phyloP scores from a whole-genome alignment of 2,888 invertebrate species.

The Molorchus minor region DNA sequence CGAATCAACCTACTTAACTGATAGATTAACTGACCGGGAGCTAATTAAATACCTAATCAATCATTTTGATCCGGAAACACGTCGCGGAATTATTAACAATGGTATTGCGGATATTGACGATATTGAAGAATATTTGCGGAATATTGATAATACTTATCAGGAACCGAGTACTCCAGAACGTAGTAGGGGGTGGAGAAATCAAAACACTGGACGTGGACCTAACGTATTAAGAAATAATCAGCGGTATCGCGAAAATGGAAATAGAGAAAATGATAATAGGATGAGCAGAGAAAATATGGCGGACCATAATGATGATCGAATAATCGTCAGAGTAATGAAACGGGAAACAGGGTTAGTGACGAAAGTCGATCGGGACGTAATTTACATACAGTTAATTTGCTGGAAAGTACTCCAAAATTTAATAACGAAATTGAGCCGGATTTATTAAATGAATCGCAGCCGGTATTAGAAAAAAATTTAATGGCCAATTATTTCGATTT shows the following conservation, averaged over 20 bases:
- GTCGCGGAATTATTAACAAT: not conserved
- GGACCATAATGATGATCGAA: not conserved
- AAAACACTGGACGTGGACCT: not conserved
- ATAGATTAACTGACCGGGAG: not conserved
- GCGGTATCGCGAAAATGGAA: no score
- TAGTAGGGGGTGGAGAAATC: not conserved
- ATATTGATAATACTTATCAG: not conserved
- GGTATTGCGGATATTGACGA: not conserved
- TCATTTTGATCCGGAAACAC: not conserved
- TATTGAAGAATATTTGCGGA: not conserved
- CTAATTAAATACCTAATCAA: not conserved
- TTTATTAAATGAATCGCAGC: not conserved
- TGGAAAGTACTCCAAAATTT: not conserved
- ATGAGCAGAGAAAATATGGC: not conserved
- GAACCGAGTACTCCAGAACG: not conserved
- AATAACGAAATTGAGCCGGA: conserved; percentile 1
- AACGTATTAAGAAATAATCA: not conserved
- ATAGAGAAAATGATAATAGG: no score
- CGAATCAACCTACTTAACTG: not conserved
- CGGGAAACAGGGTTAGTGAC: not conserved
- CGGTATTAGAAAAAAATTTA: not conserved
- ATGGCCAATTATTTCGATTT: not conserved
- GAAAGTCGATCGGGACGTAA: not conserved
- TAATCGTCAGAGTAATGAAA: not conserved
- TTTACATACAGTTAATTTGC: not conserved